Conservation (phyloP, 2,888 invertebrate genomes). For the Molorchus minor region DNA sequence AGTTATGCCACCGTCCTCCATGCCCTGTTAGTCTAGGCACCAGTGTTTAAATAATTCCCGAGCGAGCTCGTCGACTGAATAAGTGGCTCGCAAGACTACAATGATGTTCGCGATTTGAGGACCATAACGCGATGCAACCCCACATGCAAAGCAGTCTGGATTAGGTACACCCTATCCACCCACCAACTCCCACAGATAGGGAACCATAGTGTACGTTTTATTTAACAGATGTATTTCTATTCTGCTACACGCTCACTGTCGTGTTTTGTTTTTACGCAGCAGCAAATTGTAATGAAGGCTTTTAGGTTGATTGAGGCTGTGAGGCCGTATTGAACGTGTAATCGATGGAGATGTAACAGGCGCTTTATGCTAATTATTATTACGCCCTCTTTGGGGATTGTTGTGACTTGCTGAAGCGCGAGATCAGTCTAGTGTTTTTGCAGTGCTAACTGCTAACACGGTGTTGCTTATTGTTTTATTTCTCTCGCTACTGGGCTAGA, state of each 20-base stretch:
- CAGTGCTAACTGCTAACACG: no score
- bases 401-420: no score
- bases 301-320: conserved; percentile 31
- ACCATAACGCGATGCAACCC: conserved; percentile 18
- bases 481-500: no score
- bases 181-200: conserved; percentile 8
- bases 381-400: no score
- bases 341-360: conserved; percentile 34
- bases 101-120: conserved; percentile 3
- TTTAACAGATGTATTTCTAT: conserved; percentile 22
- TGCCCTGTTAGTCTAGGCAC: not conserved
- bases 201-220: conserved; percentile 14
- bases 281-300: conserved; percentile 22
- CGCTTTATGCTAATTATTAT: conserved; percentile 32
- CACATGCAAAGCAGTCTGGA: conserved; percentile 16
- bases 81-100: conserved; percentile 13
- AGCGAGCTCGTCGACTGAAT: conserved; percentile 2
- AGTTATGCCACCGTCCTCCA: no score
- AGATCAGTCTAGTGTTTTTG: no score
- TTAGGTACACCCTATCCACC: conserved; percentile 19
- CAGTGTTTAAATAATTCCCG: not conserved
- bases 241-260: not conserved
- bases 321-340: conserved; percentile 29
- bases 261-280: conserved; percentile 17
- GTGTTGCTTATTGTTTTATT: no score